These are phyloP conservation scores for Rattus norvegicus DNA, from an alignment of 2,113 vertebrate genomes.

Conservation along the genomic window GRCr8 NC_086034.1:85853501-85854000, in stretches of 20 bases:
- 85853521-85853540: rapidly evolving
- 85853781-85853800: neutral
- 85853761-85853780: neutral
- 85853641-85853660: rapidly evolving
- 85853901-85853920: neutral
- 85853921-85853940: neutral
- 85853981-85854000: too few species aligned
- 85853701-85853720: neutral
- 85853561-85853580: rapidly evolving
- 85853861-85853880: neutral
- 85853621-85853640: too few species aligned
- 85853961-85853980: neutral
- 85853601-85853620: neutral
- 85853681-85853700: neutral
- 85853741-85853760: neutral
- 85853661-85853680: too few species aligned
- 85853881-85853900: too few species aligned
- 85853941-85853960: neutral
- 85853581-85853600: neutral
- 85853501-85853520: neutral
- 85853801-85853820: neutral
- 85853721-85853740: too few species aligned
- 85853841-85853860: too few species aligned
- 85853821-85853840: neutral
- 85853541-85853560: rapidly evolving